A percentile compares a stretch with the other conserved stretches of the same genome.
These are phyloP conservation scores for Amazona vittata DNA, from an alignment of 2,113 vertebrate species.

Conservation along the genomic window DNA sequence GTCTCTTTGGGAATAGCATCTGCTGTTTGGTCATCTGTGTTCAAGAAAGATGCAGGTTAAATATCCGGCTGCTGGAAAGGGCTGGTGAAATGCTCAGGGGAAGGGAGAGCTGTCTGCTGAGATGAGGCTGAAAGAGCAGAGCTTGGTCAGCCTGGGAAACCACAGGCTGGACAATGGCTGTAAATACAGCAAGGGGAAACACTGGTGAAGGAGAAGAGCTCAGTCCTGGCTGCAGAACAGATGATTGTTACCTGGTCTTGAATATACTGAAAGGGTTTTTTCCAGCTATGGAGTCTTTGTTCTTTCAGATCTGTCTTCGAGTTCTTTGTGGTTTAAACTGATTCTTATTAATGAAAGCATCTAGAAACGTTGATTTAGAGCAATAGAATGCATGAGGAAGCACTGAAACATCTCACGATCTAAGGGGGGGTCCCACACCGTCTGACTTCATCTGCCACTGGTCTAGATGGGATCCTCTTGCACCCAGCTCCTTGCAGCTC, in stretches of 20 bases:
- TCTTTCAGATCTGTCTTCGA: not conserved
- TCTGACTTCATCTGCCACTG: not conserved
- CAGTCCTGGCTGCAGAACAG: not conserved
- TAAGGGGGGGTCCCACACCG: not conserved
- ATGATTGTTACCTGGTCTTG: not conserved
- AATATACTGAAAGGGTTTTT: not conserved
- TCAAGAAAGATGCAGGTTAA: not conserved
- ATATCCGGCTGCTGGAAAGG: not conserved
- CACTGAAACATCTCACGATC: accelerated
- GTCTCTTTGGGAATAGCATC: not conserved
- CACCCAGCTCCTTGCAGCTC: not conserved
- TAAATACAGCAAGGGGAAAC: not conserved
- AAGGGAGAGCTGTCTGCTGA: not conserved
- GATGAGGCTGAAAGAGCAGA: not conserved
- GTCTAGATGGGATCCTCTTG: not conserved
- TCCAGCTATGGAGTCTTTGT: not conserved
- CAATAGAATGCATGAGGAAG: not conserved
- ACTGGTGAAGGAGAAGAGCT: not conserved
- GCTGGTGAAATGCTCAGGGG: not conserved
- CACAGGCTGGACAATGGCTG: accelerated
- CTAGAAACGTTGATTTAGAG: not conserved
- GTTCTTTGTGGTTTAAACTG: not conserved
- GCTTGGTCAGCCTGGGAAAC: not conserved
- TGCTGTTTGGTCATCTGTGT: not conserved
- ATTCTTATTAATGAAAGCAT: not conserved